phyloP scores from a whole-genome alignment of 2,888 invertebrate species.

The Campoplex capitator region DNA sequence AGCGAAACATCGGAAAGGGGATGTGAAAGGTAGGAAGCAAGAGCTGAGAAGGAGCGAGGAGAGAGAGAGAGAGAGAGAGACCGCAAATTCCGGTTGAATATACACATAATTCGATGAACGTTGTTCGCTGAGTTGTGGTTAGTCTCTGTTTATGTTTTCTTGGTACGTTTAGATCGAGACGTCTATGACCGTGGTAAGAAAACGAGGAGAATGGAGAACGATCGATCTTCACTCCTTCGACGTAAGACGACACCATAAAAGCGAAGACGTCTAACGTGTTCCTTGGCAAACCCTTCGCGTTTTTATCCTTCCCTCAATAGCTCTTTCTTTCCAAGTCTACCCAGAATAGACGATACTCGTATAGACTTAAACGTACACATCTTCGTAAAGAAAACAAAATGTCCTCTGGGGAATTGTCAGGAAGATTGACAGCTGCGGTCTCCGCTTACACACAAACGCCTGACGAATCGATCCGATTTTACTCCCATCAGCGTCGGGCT shows the following conservation, averaged over 20 bases:
- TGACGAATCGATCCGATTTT: slow-evolving; percentile 64
- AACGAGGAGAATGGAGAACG: slow-evolving; percentile 45
- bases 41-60: slow-evolving; percentile 37
- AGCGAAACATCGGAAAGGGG: background rate
- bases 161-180: slow-evolving; percentile 19
- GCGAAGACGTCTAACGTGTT: slow-evolving; percentile 43
- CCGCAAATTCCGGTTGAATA: slow-evolving; percentile 32
- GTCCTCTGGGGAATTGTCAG: slow-evolving; percentile 35
- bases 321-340: slow-evolving; percentile 24
- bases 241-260: slow-evolving; percentile 72
- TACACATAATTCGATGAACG: slow-evolving; percentile 3
- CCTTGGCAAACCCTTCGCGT: slow-evolving; percentile 4
- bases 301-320: slow-evolving; percentile 27
- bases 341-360: slow-evolving; percentile 26
- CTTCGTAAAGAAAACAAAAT: slow-evolving; percentile 17
- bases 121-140: background rate
- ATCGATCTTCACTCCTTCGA: slow-evolving; percentile 64
- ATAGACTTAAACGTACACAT: background rate
- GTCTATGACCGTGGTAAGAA: slow-evolving; percentile 1
- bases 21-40: background rate
- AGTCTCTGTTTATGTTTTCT: slow-evolving; percentile 25
- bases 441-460: slow-evolving; percentile 42
- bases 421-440: slow-evolving; percentile 59
- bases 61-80: slow-evolving; percentile 26
- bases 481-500: slow-evolving; percentile 19